Conservation (phyloP, 1,140 invertebrate species). For the Aleiodes sp. region DNA sequence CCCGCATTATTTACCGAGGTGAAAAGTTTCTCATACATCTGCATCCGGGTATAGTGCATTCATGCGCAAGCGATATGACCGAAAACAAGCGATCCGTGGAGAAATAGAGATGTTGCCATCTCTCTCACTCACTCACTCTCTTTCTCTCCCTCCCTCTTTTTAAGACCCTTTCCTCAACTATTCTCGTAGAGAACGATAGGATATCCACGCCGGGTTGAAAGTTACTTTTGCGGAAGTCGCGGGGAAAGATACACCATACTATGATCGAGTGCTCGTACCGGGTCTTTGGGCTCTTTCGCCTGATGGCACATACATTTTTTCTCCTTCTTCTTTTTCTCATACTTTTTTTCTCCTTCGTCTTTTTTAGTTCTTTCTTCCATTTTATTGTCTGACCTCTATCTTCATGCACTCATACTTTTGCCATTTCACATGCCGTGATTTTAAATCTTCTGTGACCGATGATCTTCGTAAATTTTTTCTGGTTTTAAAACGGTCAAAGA, state of each 20-base stretch:
- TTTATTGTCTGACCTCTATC: constrained; percentile 10
- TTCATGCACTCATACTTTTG: constrained; percentile 2
- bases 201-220: constrained; percentile 19
- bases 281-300: constrained; percentile 20
- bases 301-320: constrained; percentile 18
- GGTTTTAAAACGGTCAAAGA: constrained; percentile 33
- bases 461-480: constrained; percentile 37
- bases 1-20: constrained; percentile 5
- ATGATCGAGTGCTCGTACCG: constrained; percentile 21
- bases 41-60: constrained; percentile 16
- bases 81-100: constrained; percentile 3
- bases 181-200: constrained; percentile 5
- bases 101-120: background rate
- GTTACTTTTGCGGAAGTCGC: constrained; percentile 23
- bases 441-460: constrained; percentile 37
- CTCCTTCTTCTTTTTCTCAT: background rate
- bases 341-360: constrained; percentile 8
- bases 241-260: constrained; percentile 21
- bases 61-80: constrained; percentile 13
- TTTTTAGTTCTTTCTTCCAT: background rate
- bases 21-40: constrained; percentile 21
- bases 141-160: background rate
- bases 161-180: background rate
- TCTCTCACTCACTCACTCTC: background rate
- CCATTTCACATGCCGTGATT: constrained; percentile 18